Percentiles rank a stretch among this genome's conserved stretches.
These are phyloP conservation scores for Parotocinclus haroldoi DNA, from an alignment of 2,797 vertebrate species.

Conservation along the genomic window DNA sequence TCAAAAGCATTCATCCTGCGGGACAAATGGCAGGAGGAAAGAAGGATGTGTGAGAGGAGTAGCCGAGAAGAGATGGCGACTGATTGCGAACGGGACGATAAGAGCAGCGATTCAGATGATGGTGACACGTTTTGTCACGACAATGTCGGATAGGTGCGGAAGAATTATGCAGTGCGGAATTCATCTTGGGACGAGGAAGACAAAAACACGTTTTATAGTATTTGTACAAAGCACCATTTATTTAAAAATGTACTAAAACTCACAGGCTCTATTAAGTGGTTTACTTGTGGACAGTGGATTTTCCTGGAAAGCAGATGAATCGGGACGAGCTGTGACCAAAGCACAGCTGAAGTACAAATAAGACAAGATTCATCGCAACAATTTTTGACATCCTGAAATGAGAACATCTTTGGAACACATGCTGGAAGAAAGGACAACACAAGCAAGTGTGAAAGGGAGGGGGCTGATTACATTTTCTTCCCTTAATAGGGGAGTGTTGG, in stretches of 20 bases:
- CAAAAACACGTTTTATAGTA: too few species aligned
- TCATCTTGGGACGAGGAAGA: neutral
- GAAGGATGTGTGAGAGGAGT: conserved; percentile 32
- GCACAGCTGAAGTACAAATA: too few species aligned
- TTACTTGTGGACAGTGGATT: too few species aligned
- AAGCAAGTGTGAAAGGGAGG: neutral
- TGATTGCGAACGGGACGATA: conserved; percentile 36
- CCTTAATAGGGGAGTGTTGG: conserved; percentile 7
- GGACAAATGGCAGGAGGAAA: conserved; percentile 36
- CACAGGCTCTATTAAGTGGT: too few species aligned
- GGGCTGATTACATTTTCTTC: neutral
- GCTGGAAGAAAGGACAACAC: too few species aligned
- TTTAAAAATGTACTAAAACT: too few species aligned
- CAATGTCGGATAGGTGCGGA: conserved; percentile 15
- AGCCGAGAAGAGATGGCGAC: conserved; percentile 31
- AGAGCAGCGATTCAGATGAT: conserved; percentile 33
- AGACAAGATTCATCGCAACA: too few species aligned
- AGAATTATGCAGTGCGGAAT: conserved; percentile 14
- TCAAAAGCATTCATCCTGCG: conserved; percentile 44
- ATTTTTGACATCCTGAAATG: too few species aligned
- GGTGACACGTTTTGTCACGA: conserved; percentile 27
- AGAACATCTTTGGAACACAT: too few species aligned
- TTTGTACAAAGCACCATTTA: too few species aligned
- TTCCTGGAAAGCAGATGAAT: too few species aligned
- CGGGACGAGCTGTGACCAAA: too few species aligned